Evolutionary conservation across 2,888 invertebrate species (phyloP).

Genomic region (Zaprionus bogoriensis): DNA sequence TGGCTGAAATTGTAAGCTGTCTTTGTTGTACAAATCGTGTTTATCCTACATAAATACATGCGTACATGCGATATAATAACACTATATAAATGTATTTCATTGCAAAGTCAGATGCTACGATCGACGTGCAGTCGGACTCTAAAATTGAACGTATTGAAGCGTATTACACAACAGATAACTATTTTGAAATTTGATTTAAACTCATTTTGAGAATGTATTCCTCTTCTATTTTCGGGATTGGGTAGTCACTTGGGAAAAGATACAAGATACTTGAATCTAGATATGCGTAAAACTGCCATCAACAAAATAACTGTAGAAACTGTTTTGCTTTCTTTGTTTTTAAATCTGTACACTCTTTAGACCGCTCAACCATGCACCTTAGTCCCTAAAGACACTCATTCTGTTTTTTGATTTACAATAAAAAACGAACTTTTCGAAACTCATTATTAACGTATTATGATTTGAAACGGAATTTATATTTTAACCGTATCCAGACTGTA

Average conservation of each 20-base stretch:
- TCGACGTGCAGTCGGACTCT: slow-evolving; percentile 47
- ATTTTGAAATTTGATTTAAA: slow-evolving; percentile 27
- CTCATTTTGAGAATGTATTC: slow-evolving; percentile 39
- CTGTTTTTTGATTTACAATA: slow-evolving; percentile 19
- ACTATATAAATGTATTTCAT: slow-evolving; percentile 22
- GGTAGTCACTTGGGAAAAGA: neutral
- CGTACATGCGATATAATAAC: slow-evolving; percentile 2
- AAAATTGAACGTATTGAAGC: slow-evolving; percentile 32
- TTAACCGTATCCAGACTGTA: neutral
- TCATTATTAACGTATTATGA: slow-evolving; percentile 1
- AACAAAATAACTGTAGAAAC: slow-evolving; percentile 18
- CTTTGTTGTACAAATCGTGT: slow-evolving; percentile 42
- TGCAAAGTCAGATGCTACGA: slow-evolving; percentile 48
- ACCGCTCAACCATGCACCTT: slow-evolving; percentile 53
- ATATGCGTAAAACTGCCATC: slow-evolving; percentile 57
- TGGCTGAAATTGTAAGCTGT: slow-evolving; percentile 45
- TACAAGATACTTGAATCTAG: slow-evolving; percentile 17
- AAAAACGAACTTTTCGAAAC: slow-evolving; percentile 9
- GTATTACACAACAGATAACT: slow-evolving; percentile 25
- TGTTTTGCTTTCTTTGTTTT: slow-evolving; percentile 23
- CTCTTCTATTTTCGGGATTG: slow-evolving; percentile 8
- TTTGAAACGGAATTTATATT: neutral
- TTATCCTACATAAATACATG: slow-evolving; percentile 17
- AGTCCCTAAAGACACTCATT: slow-evolving; percentile 33
- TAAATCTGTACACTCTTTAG: slow-evolving; percentile 34